A percentile compares a stretch with the other conserved stretches of the same genome.
Conservation (phyloP, 2,113 vertebrate genomes). For the Fulica atra region DNA sequence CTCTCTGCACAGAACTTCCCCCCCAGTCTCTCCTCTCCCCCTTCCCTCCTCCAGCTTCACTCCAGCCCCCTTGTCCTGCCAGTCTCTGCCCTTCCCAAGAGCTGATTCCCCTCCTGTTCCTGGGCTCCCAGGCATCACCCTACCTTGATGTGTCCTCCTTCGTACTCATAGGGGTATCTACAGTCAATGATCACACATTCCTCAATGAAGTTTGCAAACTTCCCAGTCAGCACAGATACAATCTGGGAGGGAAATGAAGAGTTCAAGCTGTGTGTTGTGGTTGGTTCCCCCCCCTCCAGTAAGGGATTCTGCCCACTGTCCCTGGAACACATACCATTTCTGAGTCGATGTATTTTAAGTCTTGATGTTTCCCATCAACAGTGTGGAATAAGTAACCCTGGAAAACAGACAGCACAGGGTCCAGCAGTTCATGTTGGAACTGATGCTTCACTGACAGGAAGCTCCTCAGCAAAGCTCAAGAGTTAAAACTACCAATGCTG, state of each 20-base stretch:
- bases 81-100: too few relatives aligned
- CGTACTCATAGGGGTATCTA: slow-evolving; percentile 94
- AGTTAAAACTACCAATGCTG: neutral
- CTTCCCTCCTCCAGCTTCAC: too few relatives aligned
- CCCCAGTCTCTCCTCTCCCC: too few relatives aligned
- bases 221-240: slow-evolving; percentile 82
- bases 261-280: neutral
- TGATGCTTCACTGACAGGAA: neutral
- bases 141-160: slow-evolving; percentile 96
- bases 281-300: too few relatives aligned
- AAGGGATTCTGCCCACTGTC: neutral
- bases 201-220: slow-evolving; percentile 83
- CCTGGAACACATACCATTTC: slow-evolving; percentile 82
- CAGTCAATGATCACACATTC: slow-evolving; percentile 91
- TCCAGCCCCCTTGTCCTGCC: too few relatives aligned
- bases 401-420: neutral
- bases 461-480: neutral
- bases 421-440: neutral
- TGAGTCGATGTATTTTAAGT: slow-evolving; percentile 93
- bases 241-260: slow-evolving; percentile 75
- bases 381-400: slow-evolving; percentile 90
- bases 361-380: slow-evolving; percentile 90
- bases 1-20: too few relatives aligned
- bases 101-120: too few relatives aligned
- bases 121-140: neutral